phyloP scores from a whole-genome alignment of 2,797 vertebrate species.

The Cacajao melanocephalus region DNA sequence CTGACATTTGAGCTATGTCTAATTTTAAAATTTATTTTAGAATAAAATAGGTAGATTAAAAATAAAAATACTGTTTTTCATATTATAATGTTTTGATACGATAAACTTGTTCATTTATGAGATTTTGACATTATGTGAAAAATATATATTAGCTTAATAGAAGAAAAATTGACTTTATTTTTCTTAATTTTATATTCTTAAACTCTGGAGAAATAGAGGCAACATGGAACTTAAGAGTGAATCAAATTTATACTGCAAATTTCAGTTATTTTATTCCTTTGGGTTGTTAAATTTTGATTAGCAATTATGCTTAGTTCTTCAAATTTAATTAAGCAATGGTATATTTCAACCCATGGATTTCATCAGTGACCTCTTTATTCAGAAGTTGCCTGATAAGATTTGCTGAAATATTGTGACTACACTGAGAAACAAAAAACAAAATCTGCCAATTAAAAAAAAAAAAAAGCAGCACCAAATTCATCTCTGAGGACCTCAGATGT shows the following conservation, averaged over 20 bases:
- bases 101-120: background rate
- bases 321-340: background rate
- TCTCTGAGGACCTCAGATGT: background rate
- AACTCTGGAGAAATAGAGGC: background rate
- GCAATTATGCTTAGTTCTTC: background rate
- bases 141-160: background rate
- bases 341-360: background rate
- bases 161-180: background rate
- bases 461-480: background rate
- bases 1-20: background rate
- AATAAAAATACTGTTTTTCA: background rate
- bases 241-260: background rate
- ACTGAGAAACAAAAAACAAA: background rate
- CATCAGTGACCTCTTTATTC: background rate
- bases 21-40: background rate
- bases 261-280: background rate
- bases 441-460: background rate
- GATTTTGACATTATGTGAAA: background rate
- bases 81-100: background rate
- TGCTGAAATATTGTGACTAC: background rate
- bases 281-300: background rate
- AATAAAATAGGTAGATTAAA: background rate
- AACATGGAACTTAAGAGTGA: background rate
- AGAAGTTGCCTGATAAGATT: background rate
- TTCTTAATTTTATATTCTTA: background rate